Base-by-base conservation (phyloP, 2,113 vertebrate species). In the Pangasianodon hypophthalmus region DNA sequence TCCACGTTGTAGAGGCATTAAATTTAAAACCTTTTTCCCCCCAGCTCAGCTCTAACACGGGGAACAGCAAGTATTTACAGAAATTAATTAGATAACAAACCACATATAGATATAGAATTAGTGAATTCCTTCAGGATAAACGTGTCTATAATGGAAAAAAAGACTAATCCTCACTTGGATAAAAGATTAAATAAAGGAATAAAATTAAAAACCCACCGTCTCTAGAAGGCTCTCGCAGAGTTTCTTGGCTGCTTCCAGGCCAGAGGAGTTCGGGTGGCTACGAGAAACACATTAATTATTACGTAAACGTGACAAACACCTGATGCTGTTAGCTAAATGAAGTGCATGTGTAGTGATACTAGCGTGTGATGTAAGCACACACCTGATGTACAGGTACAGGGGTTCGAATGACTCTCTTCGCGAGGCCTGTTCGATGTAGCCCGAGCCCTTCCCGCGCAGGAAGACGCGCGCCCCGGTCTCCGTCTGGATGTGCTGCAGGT, bases 321-420 rank as follows among this genome's bases (percentile, higher is more conserved):
- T 54, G 56, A 21, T 19, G 6, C 58, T 5, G 58, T 60, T 24
- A 4, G 10, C 29, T 16, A 1, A 26, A n/a, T 67, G 3, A 46
- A 24, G 6, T 41, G 18, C 3, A 73, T 37, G 37, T 44, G 8
- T 21, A 41, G 69, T 18, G 37, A 14, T 54, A 11, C 10, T 19
- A 24, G 24, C 13, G 56, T 41, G 54, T 19, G 60, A 24, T 11
- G 44, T 9, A 8, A 32, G 8, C 24, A 32, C 37, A 99, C 37
- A 99, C 98, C 98, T 99, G 94, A 99, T 98, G 91, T 99, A 99
- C 91, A 99, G 97, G 91, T 99, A 99, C 95, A 99, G 98, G 11
- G 98, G 98, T 81, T 99, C 98, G 89, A 99, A 99, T 8, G 98
- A 98, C 93, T 99, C 98, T 81, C 98, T 95, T 87, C 98, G 97